Evolutionary conservation across 1,140 invertebrate species (phyloP).

Genomic region (Calephelis nemesis): DNA sequence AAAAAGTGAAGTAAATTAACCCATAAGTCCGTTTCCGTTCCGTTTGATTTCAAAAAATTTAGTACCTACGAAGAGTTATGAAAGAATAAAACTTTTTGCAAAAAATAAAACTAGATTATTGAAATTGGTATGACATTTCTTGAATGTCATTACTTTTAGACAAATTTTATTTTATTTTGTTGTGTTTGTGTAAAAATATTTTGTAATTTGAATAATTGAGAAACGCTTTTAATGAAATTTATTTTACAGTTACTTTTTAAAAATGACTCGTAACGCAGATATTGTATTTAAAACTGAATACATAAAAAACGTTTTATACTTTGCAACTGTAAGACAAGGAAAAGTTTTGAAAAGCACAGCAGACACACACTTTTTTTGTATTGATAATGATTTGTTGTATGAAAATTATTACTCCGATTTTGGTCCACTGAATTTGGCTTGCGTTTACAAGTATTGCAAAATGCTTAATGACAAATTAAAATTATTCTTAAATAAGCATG

Average conservation of each 20-base stretch:
- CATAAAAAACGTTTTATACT: constrained; percentile 71
- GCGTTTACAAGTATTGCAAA: constrained; percentile 95
- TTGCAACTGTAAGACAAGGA: constrained; percentile 61
- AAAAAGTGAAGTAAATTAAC: too few species aligned
- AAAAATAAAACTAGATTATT: neutral
- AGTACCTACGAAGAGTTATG: too few species aligned
- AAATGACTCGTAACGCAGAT: constrained; percentile 57
- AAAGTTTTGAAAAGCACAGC: constrained; percentile 85
- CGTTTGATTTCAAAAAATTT: too few species aligned
- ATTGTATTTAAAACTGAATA: constrained; percentile 69
- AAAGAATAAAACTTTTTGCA: too few species aligned
- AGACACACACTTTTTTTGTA: constrained; percentile 93
- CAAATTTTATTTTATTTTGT: constrained; percentile 2
- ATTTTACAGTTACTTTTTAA: neutral
- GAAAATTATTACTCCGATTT: constrained; percentile 99
- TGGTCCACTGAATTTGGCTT: constrained; percentile 96
- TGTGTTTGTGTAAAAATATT: neutral
- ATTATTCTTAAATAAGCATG: constrained; percentile 56
- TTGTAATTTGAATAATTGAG: neutral
- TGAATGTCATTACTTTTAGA: neutral
- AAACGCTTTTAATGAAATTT: neutral
- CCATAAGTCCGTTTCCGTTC: too few species aligned
- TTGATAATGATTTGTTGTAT: constrained; percentile 95
- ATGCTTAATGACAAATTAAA: constrained; percentile 86
- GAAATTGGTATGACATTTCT: constrained; percentile 19